A percentile compares a stretch with the other conserved stretches of the same genome.
These are phyloP conservation scores for Equus quagga DNA, from an alignment of 2,113 vertebrate genomes.

Conservation along the genomic window DNA sequence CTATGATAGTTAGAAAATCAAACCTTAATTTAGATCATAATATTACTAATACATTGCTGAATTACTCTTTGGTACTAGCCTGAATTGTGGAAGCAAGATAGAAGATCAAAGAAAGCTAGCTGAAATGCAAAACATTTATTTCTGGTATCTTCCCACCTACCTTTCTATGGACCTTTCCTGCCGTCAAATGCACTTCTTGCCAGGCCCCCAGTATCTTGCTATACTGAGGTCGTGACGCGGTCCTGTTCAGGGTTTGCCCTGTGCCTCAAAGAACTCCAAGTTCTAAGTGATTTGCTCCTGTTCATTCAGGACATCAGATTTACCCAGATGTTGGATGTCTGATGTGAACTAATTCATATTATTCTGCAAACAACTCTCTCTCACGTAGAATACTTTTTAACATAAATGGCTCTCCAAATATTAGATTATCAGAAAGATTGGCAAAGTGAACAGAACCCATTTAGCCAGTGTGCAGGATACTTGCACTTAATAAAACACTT, in stretches of 20 bases:
- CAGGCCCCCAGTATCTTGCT: background rate
- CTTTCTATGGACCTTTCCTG: background rate
- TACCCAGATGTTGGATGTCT: background rate
- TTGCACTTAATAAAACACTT: background rate
- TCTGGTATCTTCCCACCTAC: background rate
- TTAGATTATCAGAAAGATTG: background rate
- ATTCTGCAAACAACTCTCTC: background rate
- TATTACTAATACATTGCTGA: background rate
- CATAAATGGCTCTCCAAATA: slow-evolving; percentile 4
- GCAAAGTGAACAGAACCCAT: background rate
- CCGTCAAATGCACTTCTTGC: background rate
- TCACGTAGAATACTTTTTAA: background rate
- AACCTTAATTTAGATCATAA: background rate
- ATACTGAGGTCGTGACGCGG: background rate
- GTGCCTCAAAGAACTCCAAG: background rate
- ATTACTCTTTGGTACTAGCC: background rate
- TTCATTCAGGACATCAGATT: background rate
- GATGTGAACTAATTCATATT: background rate
- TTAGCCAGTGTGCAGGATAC: background rate
- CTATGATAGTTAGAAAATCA: background rate
- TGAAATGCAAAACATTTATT: background rate
- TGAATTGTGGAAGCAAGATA: background rate
- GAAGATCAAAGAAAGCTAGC: background rate
- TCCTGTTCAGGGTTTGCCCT: background rate
- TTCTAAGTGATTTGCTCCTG: background rate